A percentile compares a stretch with the other conserved stretches of the same genome.
These are phyloP conservation scores for Euschistus heros DNA, from an alignment of 1,140 invertebrate genomes.

Conservation along the genomic window DNA sequence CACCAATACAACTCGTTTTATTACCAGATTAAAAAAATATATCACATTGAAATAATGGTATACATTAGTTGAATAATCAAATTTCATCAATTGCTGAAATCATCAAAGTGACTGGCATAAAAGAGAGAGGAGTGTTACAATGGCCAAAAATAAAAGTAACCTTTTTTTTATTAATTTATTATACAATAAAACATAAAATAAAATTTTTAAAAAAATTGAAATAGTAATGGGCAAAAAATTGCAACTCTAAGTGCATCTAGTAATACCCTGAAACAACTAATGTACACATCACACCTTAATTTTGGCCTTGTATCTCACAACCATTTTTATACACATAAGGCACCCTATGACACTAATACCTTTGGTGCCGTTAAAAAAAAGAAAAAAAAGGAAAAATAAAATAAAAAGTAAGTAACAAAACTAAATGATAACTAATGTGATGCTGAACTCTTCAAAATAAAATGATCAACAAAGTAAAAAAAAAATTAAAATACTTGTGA, in stretches of 20 bases:
- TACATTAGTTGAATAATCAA: too few species aligned
- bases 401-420: neutral
- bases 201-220: neutral
- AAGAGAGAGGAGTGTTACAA: neutral
- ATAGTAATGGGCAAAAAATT: neutral
- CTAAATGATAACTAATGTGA: slow-evolving; percentile 5
- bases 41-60: too few species aligned
- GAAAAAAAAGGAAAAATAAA: neutral
- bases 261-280: neutral
- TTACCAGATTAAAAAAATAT: neutral
- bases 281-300: neutral
- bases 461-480: slow-evolving; percentile 5
- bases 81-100: too few species aligned
- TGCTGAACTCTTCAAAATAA: neutral
- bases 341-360: slow-evolving; percentile 9
- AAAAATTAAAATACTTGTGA: neutral
- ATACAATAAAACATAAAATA: neutral
- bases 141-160: neutral
- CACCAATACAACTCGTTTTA: too few species aligned
- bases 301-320: slow-evolving; percentile 6
- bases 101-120: too few species aligned
- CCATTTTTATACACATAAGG: slow-evolving; percentile 1
- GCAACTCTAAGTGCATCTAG: neutral
- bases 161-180: too few species aligned
- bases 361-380: slow-evolving; percentile 11